Base-by-base conservation (phyloP, 1,140 invertebrate species). In the Phenacoccus solenopsis region DNA sequence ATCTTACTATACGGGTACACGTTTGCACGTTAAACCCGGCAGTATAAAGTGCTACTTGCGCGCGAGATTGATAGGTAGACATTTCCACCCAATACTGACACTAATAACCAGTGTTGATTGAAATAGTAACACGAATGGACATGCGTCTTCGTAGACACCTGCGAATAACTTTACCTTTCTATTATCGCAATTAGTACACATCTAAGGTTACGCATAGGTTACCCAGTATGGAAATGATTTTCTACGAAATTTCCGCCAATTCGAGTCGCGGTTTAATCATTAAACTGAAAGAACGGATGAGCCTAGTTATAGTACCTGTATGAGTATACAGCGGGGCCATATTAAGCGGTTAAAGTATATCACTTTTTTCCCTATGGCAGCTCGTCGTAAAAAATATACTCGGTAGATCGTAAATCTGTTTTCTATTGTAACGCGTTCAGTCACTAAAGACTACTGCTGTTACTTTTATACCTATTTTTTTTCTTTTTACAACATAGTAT, bases 381-480 rank as follows among this genome's bases (percentile, higher is more conserved):
- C 5, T 64, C 12, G 13, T 64, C 59, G 59, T 64, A 64, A 64
- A 64, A 64, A 64, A 64, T 25, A 64, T 64, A 38, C 32, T 10
- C n/a, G 59, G 59, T 64, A 20, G 59, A 64, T 25, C 59, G 59
- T 64, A 64, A 64, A 64, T 64, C 59, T 64, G 25, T 27, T 24
- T 64, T 24, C 59, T 10, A 27, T 64, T 64, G 59, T 64, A 64
- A 24, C 13, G 59, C 21, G 20, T 64, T 64, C 25, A 64, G 59
- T 64, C 22, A 64, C 59, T 27, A 64, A 64, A 24, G 25, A 64
- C 59, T 64, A 64, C 59, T 64, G 25, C 59, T 64, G 59, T 64
- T 64, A 64, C 59, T 64, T 64, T 64, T 64, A 64, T 64, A 64
- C n/a, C n/a, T n/a, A n/a, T n/a, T n/a, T n/a, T n/a, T n/a, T n/a